A percentile compares a stretch with the other conserved stretches of the same genome.
Evolutionary conservation across 2,113 vertebrate genomes (phyloP).

Genomic region (Isurus oxyrinchus): DNA sequence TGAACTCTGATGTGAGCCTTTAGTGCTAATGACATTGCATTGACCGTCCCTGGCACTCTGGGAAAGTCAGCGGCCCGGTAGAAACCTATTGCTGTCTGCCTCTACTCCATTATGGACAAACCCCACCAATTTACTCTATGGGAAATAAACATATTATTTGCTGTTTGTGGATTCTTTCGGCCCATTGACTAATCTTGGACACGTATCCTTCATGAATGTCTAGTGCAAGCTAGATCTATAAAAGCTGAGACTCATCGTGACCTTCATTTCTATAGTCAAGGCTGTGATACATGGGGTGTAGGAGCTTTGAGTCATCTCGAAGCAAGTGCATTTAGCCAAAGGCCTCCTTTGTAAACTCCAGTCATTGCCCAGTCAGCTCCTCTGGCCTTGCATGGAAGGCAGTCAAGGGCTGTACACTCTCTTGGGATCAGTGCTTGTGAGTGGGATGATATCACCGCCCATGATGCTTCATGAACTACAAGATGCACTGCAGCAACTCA

Average conservation of each 20-base stretch:
- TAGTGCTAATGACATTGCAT: no score
- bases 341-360: no score
- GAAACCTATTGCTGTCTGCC: no score
- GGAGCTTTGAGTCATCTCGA: background rate
- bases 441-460: background rate
- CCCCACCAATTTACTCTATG: background rate
- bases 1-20: no score
- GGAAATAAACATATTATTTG: background rate
- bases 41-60: no score
- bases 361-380: no score
- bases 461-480: background rate
- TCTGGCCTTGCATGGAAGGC: no score
- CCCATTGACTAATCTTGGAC: background rate
- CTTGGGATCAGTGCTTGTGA: background rate
- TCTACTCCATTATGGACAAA: background rate
- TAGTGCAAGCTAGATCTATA: background rate
- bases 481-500: no score
- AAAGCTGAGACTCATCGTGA: background rate
- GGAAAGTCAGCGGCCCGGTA: no score
- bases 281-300: no score
- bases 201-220: background rate
- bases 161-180: background rate
- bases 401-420: background rate
- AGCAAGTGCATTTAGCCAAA: background rate
- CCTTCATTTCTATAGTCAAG: background rate